Percentiles rank a stretch among this genome's conserved stretches.
Evolutionary conservation across 2,888 invertebrate species (phyloP).

Genomic region (Itoplectis maculator): DNA sequence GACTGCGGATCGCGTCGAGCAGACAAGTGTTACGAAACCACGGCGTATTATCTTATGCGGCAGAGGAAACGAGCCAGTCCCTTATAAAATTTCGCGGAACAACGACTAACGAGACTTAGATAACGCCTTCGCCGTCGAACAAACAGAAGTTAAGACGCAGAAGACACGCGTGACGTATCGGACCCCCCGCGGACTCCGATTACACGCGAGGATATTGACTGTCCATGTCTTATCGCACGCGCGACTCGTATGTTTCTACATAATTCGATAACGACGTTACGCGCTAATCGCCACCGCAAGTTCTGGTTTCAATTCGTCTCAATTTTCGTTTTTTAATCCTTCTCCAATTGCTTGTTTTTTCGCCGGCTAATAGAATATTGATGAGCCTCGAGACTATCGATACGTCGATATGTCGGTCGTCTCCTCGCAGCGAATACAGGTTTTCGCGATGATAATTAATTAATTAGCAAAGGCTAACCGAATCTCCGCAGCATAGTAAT

Average conservation of each 20-base stretch:
- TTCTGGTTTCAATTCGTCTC: background rate
- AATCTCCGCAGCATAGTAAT: slow-evolving; percentile 94
- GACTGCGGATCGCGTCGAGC: background rate
- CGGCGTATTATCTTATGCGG: slow-evolving; percentile 16
- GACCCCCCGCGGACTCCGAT: slow-evolving; percentile 64
- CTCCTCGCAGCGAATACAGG: background rate
- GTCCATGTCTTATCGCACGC: slow-evolving; percentile 50
- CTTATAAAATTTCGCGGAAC: slow-evolving; percentile 40
- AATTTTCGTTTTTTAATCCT: slow-evolving; percentile 6
- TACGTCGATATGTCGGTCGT: slow-evolving; percentile 25
- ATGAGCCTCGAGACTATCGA: slow-evolving; percentile 16
- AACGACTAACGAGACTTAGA: slow-evolving; percentile 34
- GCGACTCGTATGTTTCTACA: slow-evolving; percentile 52
- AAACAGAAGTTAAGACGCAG: slow-evolving; percentile 52
- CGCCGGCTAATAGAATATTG: slow-evolving; percentile 35
- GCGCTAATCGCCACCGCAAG: background rate
- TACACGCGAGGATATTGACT: slow-evolving; percentile 49
- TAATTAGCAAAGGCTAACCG: slow-evolving; percentile 86
- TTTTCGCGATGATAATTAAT: background rate
- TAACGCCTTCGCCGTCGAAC: slow-evolving; percentile 46
- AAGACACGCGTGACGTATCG: slow-evolving; percentile 23
- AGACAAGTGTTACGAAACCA: slow-evolving; percentile 29
- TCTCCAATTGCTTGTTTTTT: slow-evolving; percentile 9
- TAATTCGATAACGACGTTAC: slow-evolving; percentile 36
- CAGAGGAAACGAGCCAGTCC: slow-evolving; percentile 40